Evolutionary conservation across 2,888 invertebrate genomes (phyloP).

Genomic region (Patella pellucida): DNA sequence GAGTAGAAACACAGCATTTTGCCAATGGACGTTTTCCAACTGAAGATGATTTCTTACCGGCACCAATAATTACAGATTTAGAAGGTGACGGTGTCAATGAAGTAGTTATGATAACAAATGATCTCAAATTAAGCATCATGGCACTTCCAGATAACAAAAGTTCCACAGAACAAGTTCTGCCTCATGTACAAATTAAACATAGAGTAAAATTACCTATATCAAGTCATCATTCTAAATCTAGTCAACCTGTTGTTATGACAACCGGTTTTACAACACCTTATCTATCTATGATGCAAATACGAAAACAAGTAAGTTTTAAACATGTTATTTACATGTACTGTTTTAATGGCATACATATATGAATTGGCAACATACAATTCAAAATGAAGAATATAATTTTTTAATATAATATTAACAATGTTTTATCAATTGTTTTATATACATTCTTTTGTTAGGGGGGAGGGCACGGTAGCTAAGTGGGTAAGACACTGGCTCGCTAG

Average conservation of each 20-base stretch:
- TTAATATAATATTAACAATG: no score
- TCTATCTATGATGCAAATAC: constrained; percentile 57
- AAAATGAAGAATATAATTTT: no score
- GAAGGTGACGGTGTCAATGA: constrained; percentile 67
- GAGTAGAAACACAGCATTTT: constrained; percentile 54
- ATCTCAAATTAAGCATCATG: constrained; percentile 58
- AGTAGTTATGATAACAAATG: constrained; percentile 60
- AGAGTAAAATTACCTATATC: constrained; percentile 46
- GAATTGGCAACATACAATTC: no score
- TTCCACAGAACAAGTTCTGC: constrained; percentile 51
- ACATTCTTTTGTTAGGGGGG: no score
- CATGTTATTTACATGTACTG: background rate
- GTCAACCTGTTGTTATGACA: constrained; percentile 58
- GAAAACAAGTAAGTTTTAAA: constrained; percentile 55
- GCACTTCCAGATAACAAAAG: constrained; percentile 49
- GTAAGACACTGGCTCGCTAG: no score
- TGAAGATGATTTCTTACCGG: constrained; percentile 51
- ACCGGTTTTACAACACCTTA: constrained; percentile 61
- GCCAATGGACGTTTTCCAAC: constrained; percentile 54
- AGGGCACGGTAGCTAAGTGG: no score
- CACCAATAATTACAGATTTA: constrained; percentile 63
- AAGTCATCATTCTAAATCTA: constrained; percentile 36
- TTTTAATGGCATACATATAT: background rate
- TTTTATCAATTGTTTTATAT: no score
- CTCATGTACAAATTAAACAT: constrained; percentile 61